phyloP scores from a whole-genome alignment of 2,888 invertebrate genomes.

The Amblyteles armatorius region DNA sequence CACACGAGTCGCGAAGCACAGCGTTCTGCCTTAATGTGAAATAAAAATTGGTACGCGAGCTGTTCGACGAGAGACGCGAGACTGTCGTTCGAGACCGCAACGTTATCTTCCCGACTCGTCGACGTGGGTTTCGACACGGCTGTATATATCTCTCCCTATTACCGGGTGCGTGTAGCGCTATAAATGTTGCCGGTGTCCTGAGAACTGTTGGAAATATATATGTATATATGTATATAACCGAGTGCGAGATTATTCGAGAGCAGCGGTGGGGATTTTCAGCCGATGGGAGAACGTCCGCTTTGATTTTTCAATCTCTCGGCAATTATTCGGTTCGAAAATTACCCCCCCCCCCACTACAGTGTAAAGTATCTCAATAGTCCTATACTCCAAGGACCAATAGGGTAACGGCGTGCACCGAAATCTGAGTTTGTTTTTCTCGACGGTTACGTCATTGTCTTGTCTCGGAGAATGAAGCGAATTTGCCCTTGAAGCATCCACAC shows the following conservation, averaged over 20 bases:
- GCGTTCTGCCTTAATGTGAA: not conserved
- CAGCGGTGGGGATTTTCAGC: conserved; percentile 7
- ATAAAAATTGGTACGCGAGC: not conserved
- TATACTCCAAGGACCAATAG: not conserved
- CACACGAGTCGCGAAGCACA: not conserved
- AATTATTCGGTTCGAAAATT: not conserved
- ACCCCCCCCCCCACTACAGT: not conserved
- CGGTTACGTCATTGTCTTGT: conserved; percentile 46
- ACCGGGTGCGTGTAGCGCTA: conserved; percentile 1
- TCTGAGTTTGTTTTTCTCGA: conserved; percentile 3
- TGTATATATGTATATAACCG: not conserved
- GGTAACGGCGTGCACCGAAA: not conserved
- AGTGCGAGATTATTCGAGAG: not conserved
- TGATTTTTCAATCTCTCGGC: not conserved
- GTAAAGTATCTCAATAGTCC: not conserved
- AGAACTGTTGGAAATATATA: not conserved
- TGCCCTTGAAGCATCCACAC: conserved; percentile 41
- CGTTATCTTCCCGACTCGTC: conserved; percentile 30
- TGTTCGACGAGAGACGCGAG: conserved; percentile 38
- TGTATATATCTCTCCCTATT: not conserved
- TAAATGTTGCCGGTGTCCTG: not conserved
- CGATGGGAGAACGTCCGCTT: not conserved
- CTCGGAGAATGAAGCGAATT: conserved; percentile 16
- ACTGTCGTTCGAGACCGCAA: conserved; percentile 34
- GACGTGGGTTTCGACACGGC: conserved; percentile 15